Evolutionary conservation across 1,140 invertebrate species (phyloP), one percentile per base, ranked within the genome.

Genomic region (Ephestia elutella): DNA sequence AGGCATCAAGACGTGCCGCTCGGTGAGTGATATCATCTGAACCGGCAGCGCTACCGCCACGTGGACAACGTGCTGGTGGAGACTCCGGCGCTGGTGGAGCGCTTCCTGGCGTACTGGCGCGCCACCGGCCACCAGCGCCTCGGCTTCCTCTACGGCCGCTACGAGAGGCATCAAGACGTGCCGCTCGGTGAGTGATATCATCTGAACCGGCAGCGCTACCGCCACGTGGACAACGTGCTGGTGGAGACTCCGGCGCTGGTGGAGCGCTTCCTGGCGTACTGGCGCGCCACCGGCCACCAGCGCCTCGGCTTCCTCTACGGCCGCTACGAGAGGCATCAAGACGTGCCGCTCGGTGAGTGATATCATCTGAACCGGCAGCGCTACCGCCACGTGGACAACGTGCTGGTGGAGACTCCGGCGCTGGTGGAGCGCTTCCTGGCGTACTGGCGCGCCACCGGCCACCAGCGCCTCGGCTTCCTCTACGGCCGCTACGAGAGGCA

Each of bases 1-100:
- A 89, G 93, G 21, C 96, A 99, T 81, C 89, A 93, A 50, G 97
- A 99, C 87, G 97, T 99, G 60, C 98, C 98, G 54, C 91, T 99
- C 35, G 98, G 96, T 82, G 57, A 66, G 53, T 59, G n/a, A n/a
- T n/a, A n/a, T n/a, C n/a, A n/a, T n/a, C 91, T 99, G 4, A 98
- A 97, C 90, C 92, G 96, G 78, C 92, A 99, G 92, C 91, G 92
- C 62, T 99, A 98, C 91, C 93, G 98, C 28, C 98, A 99, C 89
- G 95, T 99, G 17, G 99, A 99, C 86, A 99, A 99, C 90, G 95
- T 99, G 38, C 93, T 97, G 90, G 97, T 99, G 89, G 98, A 99
- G 89, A 99, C 99, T 89, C 92, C 96, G 4, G 92, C 94, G 76
- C 92, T 99, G 70, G 97, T 99, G 10, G 98, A 99, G 82, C 91